A percentile compares a stretch with the other conserved stretches of the same genome.
Evolutionary conservation across 37 sponge, comb jelly and placozoan species (phyloP).

Genomic region (Halichondria panicea): DNA sequence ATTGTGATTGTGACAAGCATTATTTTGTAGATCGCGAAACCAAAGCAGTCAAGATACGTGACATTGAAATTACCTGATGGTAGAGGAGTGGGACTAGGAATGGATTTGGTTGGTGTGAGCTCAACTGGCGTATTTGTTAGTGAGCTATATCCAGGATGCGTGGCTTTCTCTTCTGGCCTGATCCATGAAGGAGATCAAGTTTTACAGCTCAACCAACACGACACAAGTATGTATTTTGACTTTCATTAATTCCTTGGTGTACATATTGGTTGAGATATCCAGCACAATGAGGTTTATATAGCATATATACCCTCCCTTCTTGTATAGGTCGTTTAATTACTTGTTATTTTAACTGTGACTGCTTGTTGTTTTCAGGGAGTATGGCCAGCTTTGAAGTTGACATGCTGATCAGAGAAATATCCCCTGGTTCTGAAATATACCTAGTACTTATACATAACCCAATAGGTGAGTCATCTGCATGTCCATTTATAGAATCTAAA

Average conservation of each 20-base stretch:
- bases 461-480: conserved; percentile 13
- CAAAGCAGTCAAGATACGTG: too few species aligned
- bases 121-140: conserved; percentile 47
- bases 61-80: too few species aligned
- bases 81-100: conserved; percentile 12
- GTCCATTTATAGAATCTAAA: too few species aligned
- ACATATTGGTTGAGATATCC: too few species aligned
- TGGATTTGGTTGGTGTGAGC: conserved; percentile 38
- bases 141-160: conserved; percentile 1
- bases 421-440: conserved; percentile 4
- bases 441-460: conserved; percentile 32
- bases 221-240: conserved; percentile 15
- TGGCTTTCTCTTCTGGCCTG: conserved; percentile 5
- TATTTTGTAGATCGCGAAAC: too few species aligned
- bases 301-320: background rate
- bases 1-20: too few species aligned
- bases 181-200: conserved; percentile 52
- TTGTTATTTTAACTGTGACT: too few species aligned
- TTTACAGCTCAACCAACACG: conserved; percentile 36
- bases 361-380: conserved; percentile 2
- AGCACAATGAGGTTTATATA: background rate
- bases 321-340: background rate
- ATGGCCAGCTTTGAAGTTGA: conserved; percentile 69
- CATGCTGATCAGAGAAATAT: conserved; percentile 1
- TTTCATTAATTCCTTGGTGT: too few species aligned